Percentiles rank a stretch among this genome's conserved stretches.
Evolutionary conservation across 2,888 invertebrate genomes (phyloP).

Genomic region (Orchesella flavescens): DNA sequence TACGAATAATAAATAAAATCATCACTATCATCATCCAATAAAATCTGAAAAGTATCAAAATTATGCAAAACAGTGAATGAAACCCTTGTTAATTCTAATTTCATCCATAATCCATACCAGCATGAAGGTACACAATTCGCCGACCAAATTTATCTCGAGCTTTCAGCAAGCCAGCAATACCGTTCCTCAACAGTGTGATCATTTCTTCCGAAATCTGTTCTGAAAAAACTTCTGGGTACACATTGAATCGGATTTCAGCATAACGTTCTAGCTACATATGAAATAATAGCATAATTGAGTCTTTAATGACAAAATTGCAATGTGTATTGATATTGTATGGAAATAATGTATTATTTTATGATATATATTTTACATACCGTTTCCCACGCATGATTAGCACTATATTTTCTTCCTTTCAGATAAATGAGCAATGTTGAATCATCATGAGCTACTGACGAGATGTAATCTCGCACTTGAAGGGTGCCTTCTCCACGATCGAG

Average conservation of each 20-base stretch:
- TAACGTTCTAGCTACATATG: not conserved
- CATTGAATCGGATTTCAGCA: not conserved
- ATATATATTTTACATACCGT: not conserved
- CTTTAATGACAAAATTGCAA: not conserved
- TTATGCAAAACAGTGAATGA: too few species aligned
- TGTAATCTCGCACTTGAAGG: not conserved
- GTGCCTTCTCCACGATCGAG: not conserved
- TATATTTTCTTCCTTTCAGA: constrained; percentile 8
- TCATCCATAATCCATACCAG: not conserved
- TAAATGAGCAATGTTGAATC: not conserved
- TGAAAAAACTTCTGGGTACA: not conserved
- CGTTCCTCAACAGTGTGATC: too few species aligned
- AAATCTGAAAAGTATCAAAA: too few species aligned
- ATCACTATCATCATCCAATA: too few species aligned
- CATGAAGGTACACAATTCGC: not conserved
- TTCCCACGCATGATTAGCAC: constrained; percentile 21
- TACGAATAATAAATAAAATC: too few species aligned
- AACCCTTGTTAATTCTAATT: too few species aligned
- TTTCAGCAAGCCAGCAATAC: not conserved
- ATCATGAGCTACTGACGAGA: not conserved
- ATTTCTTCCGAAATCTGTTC: not conserved
- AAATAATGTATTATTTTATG: too few species aligned
- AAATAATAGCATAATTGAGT: not conserved
- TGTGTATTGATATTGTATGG: not conserved
- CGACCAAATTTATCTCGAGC: not conserved